These are phyloP conservation scores for Lordiphosa fenestrarum DNA, from an alignment of 2,888 invertebrate species.

Conservation along the genomic window DNA sequence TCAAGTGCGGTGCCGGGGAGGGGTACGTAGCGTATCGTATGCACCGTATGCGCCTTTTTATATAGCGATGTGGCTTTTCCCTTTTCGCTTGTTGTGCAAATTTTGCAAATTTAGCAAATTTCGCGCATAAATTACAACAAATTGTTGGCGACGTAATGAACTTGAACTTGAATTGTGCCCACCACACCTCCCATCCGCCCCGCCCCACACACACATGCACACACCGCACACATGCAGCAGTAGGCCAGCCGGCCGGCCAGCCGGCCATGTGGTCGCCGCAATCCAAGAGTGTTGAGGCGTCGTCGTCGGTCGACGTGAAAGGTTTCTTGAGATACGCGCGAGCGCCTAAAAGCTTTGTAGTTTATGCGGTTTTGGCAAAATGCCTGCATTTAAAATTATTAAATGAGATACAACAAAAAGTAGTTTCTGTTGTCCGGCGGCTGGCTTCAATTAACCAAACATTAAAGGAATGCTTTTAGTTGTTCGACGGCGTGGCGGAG, in stretches of 20 bases:
- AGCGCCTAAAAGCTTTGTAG: slow-evolving; percentile 69
- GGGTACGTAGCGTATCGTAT: too few relatives aligned
- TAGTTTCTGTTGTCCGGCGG: slow-evolving; percentile 12
- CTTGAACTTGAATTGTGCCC: slow-evolving; percentile 41
- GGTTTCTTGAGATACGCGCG: slow-evolving; percentile 46
- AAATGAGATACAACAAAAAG: slow-evolving; percentile 41
- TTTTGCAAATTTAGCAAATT: slow-evolving; percentile 35
- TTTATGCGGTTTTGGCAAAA: slow-evolving; percentile 64
- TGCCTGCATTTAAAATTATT: slow-evolving; percentile 64
- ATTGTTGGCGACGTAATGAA: slow-evolving; percentile 56
- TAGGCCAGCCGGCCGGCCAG: too few relatives aligned
- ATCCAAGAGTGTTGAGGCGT: too few relatives aligned
- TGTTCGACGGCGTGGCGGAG: slow-evolving; percentile 42
- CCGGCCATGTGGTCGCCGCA: too few relatives aligned
- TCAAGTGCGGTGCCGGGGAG: too few relatives aligned
- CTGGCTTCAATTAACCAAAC: slow-evolving; percentile 66
- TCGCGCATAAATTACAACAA: slow-evolving; percentile 64
- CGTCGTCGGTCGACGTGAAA: too few relatives aligned
- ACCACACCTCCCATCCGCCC: too few relatives aligned
- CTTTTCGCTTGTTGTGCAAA: slow-evolving; percentile 22
- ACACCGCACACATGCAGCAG: too few relatives aligned
- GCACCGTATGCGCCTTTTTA: neutral
- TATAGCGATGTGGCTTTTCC: neutral
- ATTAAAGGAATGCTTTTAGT: slow-evolving; percentile 73
- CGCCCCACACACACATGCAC: too few relatives aligned